Evolutionary conservation across 2,888 invertebrate genomes (phyloP).

Genomic region (Eupithecia subumbrata): DNA sequence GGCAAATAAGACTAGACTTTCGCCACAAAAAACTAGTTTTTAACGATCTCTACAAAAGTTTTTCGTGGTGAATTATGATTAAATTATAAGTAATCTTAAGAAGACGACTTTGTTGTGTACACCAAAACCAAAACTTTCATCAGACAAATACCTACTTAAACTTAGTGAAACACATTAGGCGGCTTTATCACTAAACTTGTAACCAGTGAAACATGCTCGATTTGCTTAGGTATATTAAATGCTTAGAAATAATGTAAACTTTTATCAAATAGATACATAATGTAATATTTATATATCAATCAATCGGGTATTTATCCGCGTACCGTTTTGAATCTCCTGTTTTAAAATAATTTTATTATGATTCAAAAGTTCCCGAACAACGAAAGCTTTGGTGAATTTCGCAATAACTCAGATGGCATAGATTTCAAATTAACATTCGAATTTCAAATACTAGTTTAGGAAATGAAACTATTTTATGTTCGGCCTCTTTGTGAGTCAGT

Average conservation of each 20-base stretch:
- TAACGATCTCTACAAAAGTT: background rate
- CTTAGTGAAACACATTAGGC: no score
- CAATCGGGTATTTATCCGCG: background rate
- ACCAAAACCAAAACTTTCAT: background rate
- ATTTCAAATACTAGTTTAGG: background rate
- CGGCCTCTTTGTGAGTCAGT: slow-evolving; percentile 47
- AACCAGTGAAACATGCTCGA: background rate
- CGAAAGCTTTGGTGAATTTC: background rate
- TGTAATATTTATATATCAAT: no score
- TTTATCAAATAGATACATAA: no score
- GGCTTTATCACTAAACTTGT: no score
- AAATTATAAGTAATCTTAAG: background rate
- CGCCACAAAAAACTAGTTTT: background rate
- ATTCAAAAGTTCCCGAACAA: background rate
- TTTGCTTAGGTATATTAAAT: background rate
- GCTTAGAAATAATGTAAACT: no score
- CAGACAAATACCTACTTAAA: no score
- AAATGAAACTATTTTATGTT: slow-evolving; percentile 51
- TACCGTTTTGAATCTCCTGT: background rate
- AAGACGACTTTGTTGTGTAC: background rate
- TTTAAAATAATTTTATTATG: background rate
- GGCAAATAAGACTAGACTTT: background rate
- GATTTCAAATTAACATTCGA: background rate
- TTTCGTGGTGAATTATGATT: background rate
- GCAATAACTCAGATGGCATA: background rate